Evolutionary conservation across 2,888 invertebrate genomes (phyloP).

Genomic region (Hirtodrosophila duncani): DNA sequence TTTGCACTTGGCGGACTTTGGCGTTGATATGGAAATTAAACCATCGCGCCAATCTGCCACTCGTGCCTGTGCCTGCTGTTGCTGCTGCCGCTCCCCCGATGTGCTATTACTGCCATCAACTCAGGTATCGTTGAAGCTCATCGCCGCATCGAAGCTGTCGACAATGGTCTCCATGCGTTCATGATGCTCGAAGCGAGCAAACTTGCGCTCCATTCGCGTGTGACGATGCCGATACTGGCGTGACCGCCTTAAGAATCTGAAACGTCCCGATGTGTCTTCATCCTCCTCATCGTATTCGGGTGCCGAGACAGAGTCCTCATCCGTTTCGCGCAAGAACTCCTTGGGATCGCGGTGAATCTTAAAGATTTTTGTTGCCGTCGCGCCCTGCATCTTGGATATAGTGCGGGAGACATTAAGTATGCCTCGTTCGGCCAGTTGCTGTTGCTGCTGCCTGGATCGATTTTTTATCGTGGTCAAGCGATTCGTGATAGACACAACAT

Average conservation of each 20-base stretch:
- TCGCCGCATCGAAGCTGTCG: slow-evolving; percentile 74
- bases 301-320: slow-evolving; percentile 74
- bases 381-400: slow-evolving; percentile 66
- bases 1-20: slow-evolving; percentile 61
- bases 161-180: slow-evolving; percentile 75
- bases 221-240: slow-evolving; percentile 44
- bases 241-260: slow-evolving; percentile 64
- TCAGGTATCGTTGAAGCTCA: slow-evolving; percentile 73
- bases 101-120: slow-evolving; percentile 24
- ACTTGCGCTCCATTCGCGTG: slow-evolving; percentile 56
- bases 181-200: slow-evolving; percentile 69
- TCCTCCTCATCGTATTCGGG: slow-evolving; percentile 74
- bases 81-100: slow-evolving; percentile 19
- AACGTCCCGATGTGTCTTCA: slow-evolving; percentile 68
- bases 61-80: slow-evolving; percentile 38
- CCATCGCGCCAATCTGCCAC: slow-evolving; percentile 42
- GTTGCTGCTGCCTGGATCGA: slow-evolving; percentile 30
- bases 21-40: too few species aligned
- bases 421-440: slow-evolving; percentile 61
- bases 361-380: slow-evolving; percentile 64
- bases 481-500: slow-evolving; percentile 73
- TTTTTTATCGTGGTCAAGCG: slow-evolving; percentile 46
- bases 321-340: slow-evolving; percentile 72
- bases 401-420: slow-evolving; percentile 67
- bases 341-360: slow-evolving; percentile 74